Percentiles rank a stretch among this genome's conserved stretches.
Evolutionary conservation across 1,140 invertebrate genomes (phyloP).

Genomic region (Littorina saxatilis): DNA sequence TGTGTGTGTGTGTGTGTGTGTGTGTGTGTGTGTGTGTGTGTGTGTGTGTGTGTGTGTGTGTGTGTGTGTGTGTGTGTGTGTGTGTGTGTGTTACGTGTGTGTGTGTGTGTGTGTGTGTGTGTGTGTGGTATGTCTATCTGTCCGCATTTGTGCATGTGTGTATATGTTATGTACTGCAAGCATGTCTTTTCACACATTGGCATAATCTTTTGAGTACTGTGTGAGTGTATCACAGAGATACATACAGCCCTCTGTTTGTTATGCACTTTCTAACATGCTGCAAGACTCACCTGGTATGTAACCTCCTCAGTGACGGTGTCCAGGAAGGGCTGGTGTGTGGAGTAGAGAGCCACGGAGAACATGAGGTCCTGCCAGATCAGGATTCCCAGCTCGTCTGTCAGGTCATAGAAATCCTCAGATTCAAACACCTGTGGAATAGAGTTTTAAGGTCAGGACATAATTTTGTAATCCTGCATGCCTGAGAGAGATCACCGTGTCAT

Average conservation of each 20-base stretch:
- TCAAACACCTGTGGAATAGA: conserved; percentile 87
- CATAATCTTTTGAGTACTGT: too few relatives aligned
- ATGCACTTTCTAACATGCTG: background rate
- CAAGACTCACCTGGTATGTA: conserved; percentile 81
- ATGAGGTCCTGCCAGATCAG: conserved; percentile 86
- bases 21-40: background rate
- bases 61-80: conserved; percentile 17
- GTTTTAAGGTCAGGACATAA: too few relatives aligned
- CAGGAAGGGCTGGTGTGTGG: conserved; percentile 85
- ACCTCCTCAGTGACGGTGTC: conserved; percentile 86
- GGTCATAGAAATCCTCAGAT: conserved; percentile 91
- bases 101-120: background rate
- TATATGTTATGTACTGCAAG: too few relatives aligned
- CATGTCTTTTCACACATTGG: too few relatives aligned
- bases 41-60: background rate
- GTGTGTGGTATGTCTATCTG: too few relatives aligned
- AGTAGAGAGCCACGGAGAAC: conserved; percentile 98
- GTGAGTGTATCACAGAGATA: too few relatives aligned
- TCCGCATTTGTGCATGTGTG: too few relatives aligned
- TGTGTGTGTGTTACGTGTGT: too few relatives aligned
- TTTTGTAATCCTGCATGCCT: too few relatives aligned
- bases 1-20: background rate
- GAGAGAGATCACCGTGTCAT: too few relatives aligned
- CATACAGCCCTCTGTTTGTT: too few relatives aligned
- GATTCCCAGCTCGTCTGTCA: conserved; percentile 78